These are phyloP conservation scores for Trissoscelio sp. DNA, from an alignment of 2,888 invertebrate species.

Conservation along the genomic window DNA sequence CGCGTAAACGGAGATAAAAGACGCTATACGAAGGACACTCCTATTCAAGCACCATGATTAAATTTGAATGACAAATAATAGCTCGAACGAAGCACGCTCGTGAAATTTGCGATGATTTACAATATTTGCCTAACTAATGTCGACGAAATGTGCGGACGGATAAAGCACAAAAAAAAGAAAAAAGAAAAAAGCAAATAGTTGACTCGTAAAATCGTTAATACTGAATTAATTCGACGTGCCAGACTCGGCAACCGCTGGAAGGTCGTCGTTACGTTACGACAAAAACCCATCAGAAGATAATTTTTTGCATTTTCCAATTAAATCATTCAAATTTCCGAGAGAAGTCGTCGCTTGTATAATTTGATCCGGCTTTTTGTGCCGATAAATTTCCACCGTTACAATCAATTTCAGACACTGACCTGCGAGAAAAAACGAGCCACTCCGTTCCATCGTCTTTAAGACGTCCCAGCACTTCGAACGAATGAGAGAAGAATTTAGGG, in stretches of 20 bases:
- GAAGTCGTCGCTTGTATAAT: constrained; percentile 23
- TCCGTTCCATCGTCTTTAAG: constrained; percentile 78
- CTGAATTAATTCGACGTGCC: constrained; percentile 22
- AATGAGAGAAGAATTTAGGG: constrained; percentile 49
- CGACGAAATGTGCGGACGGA: neutral
- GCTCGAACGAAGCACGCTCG: constrained; percentile 22
- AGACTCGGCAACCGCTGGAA: neutral
- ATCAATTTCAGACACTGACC: constrained; percentile 52
- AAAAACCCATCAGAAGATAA: constrained; percentile 14
- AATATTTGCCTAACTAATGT: constrained; percentile 47
- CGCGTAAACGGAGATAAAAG: constrained; percentile 33
- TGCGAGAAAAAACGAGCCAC: constrained; percentile 67
- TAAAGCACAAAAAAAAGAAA: neutral
- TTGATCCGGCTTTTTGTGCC: constrained; percentile 23
- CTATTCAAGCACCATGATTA: constrained; percentile 55
- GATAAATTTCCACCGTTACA: constrained; percentile 50
- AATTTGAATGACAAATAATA: constrained; percentile 59
- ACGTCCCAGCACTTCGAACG: constrained; percentile 72
- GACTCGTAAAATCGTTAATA: constrained; percentile 27
- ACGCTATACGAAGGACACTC: constrained; percentile 39
- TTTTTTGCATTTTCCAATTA: constrained; percentile 25
- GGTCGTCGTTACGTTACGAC: constrained; percentile 16
- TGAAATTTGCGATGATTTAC: constrained; percentile 50
- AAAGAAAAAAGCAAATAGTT: constrained; percentile 9
- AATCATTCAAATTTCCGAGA: constrained; percentile 30